phyloP scores from a whole-genome alignment of 2,888 invertebrate species.

The Hybos culiciformis region DNA sequence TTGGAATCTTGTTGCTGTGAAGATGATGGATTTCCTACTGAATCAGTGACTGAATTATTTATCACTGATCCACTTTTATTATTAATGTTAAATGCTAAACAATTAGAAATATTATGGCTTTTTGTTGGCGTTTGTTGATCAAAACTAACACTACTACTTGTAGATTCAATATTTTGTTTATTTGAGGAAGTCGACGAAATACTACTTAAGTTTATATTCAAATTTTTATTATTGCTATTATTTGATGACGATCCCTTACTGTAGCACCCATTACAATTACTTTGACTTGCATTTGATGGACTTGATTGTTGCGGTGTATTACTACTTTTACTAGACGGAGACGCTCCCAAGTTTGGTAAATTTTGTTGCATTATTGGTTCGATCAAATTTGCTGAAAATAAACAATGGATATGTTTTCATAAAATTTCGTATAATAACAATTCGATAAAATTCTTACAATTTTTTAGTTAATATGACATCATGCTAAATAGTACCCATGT shows the following conservation, averaged over 20 bases:
- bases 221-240: slow-evolving; percentile 9
- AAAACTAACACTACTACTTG: slow-evolving; percentile 14
- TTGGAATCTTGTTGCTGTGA: no score
- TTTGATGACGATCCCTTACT: slow-evolving; percentile 5
- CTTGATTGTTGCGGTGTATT: slow-evolving; percentile 14
- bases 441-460: background rate
- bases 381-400: slow-evolving; percentile 29
- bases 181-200: background rate
- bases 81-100: slow-evolving; percentile 1
- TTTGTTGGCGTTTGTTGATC: slow-evolving; percentile 13
- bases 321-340: slow-evolving; percentile 20
- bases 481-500: background rate
- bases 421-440: slow-evolving; percentile 20
- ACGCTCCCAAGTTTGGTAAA: slow-evolving; percentile 37
- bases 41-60: background rate
- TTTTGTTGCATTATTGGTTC: slow-evolving; percentile 64
- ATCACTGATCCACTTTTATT: slow-evolving; percentile 14
- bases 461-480: background rate
- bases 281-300: slow-evolving; percentile 7
- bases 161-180: slow-evolving; percentile 4
- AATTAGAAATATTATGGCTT: slow-evolving; percentile 10
- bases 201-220: no score
- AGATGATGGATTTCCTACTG: no score
- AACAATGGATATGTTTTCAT: slow-evolving; percentile 52
- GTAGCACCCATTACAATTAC: slow-evolving; percentile 1